A percentile compares a stretch with the other conserved stretches of the same genome.
Evolutionary conservation across 2,888 invertebrate species (phyloP).

Genomic region (Malthinus flaveolus): DNA sequence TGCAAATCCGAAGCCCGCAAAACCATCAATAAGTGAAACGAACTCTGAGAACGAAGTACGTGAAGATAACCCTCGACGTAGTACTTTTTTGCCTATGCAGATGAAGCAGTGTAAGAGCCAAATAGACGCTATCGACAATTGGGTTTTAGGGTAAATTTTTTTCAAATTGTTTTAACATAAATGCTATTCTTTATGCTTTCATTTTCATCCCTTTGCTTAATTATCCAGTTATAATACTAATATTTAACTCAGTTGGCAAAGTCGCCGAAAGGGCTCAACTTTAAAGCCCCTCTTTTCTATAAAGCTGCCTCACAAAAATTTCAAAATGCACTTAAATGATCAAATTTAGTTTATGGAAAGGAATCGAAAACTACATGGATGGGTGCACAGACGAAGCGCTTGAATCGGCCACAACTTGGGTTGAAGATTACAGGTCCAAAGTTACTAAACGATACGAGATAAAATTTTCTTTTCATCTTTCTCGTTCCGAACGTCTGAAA

Average conservation of each 20-base stretch:
- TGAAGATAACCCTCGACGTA: conserved; percentile 14
- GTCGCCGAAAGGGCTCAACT: no score
- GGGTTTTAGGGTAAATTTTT: conserved; percentile 44
- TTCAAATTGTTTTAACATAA: conserved; percentile 8
- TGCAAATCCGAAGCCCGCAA: not conserved
- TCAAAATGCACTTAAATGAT: no score
- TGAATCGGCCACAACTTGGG: conserved; percentile 34
- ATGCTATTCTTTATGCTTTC: not conserved
- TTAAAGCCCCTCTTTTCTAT: no score
- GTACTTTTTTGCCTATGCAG: conserved; percentile 31
- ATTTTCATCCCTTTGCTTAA: no score
- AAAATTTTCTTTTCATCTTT: conserved; percentile 35
- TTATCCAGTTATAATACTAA: no score
- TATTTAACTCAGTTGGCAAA: no score
- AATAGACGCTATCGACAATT: conserved; percentile 44
- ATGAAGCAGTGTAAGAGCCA: conserved; percentile 41
- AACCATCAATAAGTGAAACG: no score
- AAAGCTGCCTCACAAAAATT: no score
- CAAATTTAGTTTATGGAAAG: conserved; percentile 41
- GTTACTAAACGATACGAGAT: conserved; percentile 36
- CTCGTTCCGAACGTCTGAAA: conserved; percentile 36
- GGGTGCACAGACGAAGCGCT: conserved; percentile 38
- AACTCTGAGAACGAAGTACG: not conserved
- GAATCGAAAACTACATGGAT: conserved; percentile 36
- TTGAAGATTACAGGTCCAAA: conserved; percentile 28